Base-by-base conservation (phyloP, 2,113 vertebrate species). In the Petaurus breviceps region DNA sequence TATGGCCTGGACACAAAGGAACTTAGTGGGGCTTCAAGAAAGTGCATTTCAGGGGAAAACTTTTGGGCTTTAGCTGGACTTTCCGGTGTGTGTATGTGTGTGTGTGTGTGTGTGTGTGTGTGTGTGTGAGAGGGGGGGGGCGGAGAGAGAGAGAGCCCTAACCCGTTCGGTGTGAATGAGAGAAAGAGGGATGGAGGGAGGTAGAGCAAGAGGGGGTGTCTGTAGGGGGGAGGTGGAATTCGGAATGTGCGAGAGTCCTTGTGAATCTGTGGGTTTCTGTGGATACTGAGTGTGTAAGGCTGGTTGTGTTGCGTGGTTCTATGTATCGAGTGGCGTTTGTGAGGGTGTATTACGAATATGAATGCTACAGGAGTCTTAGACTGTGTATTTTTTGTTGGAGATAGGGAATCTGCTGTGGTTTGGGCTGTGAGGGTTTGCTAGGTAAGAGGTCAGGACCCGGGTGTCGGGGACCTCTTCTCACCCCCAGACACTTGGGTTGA, bases 131-230 rank as follows among this genome's bases (percentile, higher is more conserved):
- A 90, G 26, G 51, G 49, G 51, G 49, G 28, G 25, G 19, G 37
- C 0, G 49, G 61, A 61, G 57, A 61, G 11, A 37, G 28, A 61
- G 57, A 61, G 10, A 61, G 28, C 14, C 16, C 53, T 22, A 14
- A 84, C 22, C 55, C 43, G 46, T 11, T 8, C 49, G 2, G 28
- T 46, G 89, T 3, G 3, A 89, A 23, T 55, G 90, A 95, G 93
- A 93, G 93, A 46, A 55, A 77, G 61, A 93, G 43, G 51, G 92
- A 96, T 77, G 0, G 50, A 89, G 9, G 90, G 92, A 94, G 50
- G 47, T 49, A 51, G 51, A 49, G 61, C 14, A 46, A 91, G 22
- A 12, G 90, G 47, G 8, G n/a, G 11, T 92, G 91, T 43, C 22
- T 61, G 90, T 16, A 28, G 51, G 43, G 7, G 55, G 68, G 23